A percentile compares a stretch with the other conserved stretches of the same genome.
phyloP scores from a whole-genome alignment of 2,113 vertebrate species.

The Notarius quadriscutis region DNA sequence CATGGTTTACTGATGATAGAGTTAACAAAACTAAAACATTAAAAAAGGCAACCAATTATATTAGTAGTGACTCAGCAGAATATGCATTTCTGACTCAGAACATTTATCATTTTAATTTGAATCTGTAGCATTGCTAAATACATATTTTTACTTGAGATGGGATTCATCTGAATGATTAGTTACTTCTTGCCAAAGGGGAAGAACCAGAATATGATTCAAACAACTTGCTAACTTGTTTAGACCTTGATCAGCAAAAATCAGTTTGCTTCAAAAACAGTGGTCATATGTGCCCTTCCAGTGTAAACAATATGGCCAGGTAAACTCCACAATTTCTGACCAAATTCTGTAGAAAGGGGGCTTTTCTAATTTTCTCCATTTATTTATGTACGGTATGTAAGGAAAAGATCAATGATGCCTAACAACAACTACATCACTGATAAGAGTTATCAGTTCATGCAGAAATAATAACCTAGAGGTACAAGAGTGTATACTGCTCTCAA shows the following conservation, averaged over 20 bases:
- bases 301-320: neutral
- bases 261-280: neutral
- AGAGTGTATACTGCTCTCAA: neutral
- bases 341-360: neutral
- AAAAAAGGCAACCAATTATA: neutral
- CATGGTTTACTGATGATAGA: neutral
- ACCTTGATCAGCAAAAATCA: neutral
- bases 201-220: neutral
- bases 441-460: neutral
- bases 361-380: neutral
- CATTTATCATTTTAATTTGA: neutral
- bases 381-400: neutral
- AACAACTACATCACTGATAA: slow-evolving; percentile 5
- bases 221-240: neutral
- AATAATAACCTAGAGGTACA: neutral
- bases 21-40: neutral
- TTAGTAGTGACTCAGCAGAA: neutral
- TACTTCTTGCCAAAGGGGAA: neutral
- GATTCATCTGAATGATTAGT: neutral
- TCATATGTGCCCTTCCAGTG: neutral
- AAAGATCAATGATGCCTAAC: neutral
- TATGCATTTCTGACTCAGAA: neutral
- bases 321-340: neutral
- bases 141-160: neutral
- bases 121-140: neutral